Conservation (phyloP, 2,888 invertebrate species). For the Chloromyia formosa region DNA sequence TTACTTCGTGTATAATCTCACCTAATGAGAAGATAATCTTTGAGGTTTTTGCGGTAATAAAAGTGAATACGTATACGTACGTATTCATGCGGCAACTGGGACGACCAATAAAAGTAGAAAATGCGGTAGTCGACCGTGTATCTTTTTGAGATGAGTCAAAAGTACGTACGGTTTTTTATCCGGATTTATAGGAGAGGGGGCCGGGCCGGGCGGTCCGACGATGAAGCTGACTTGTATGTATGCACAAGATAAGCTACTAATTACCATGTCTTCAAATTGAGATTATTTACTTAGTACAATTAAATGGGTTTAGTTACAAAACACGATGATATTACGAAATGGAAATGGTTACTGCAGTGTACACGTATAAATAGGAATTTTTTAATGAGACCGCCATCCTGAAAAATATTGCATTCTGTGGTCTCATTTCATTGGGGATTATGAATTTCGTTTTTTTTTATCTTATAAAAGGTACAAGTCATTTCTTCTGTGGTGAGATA, state of each 20-base stretch:
- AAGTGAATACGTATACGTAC: conserved; percentile 18
- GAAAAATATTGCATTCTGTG: no score
- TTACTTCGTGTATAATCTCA: conserved; percentile 46
- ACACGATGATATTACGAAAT: no score
- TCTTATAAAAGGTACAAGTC: no score
- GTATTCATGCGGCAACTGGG: neutral
- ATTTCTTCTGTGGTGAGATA: no score
- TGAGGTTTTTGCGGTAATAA: conserved; percentile 27
- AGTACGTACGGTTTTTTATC: conserved; percentile 2
- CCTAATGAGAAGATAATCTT: conserved; percentile 42
- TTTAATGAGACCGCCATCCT: no score
- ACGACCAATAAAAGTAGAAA: conserved; percentile 32
- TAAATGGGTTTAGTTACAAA: neutral
- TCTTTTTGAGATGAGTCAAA: no score
- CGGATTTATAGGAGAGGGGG: neutral
- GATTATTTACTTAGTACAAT: conserved; percentile 21
- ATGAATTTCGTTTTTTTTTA: no score
- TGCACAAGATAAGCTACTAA: conserved; percentile 35
- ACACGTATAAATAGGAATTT: no score
- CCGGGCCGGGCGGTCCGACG: neutral
- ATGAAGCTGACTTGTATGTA: conserved; percentile 24
- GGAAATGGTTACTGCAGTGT: no score
- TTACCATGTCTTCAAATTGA: conserved; percentile 24
- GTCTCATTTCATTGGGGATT: no score
- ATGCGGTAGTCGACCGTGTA: conserved; percentile 9